Base-by-base conservation (phyloP, 1,140 invertebrate species). In the Zelostemma sp. region DNA sequence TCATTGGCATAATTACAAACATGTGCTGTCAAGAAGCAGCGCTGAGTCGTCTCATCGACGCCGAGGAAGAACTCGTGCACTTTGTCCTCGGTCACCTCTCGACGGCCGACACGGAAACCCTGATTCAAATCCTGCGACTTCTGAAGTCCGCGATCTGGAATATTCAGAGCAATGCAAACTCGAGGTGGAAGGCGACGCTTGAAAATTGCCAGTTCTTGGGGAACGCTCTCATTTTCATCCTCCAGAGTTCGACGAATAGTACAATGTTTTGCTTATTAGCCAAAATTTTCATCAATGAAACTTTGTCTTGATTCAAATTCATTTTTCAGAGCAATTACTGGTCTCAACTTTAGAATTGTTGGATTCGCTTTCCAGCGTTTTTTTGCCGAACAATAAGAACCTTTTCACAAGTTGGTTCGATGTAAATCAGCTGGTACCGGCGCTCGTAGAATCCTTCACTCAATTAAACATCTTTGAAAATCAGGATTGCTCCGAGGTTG, bases 1-100 rank as follows among this genome's bases (percentile, higher is more conserved):
- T 93, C 1, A 82, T 93, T 15, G 92, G 92, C 6, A 90, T 93
- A 43, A 83, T 92, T 57, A 91, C 88, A 0, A 93, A 94, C 77
- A 89, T 93, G 85, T 90, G 90, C 67, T 90, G 89, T 63, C 79
- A 88, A 15, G 75, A 85, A 59, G 74, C 86, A 70, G 76, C 87
- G 2, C 79, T 89, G 3, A 63, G 82, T 18, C 55, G 67, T 6
- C 63, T 91, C 1, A 72, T 81, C 9, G 79, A 82, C 43, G 81
- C 83, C 5, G 33, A 35, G 49, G 68, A 83, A 6, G 71, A 79
- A 11, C 78, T 89, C 17, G 67, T 88, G 1, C 76, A 74, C 9
- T 80, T 80, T 12, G 75, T 93, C 14, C 76, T 92, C 1, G 84
- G 87, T 45, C 76, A 88, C 28, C 79, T 91, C 5, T 84, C 87